Evolutionary conservation across 2,888 invertebrate genomes (phyloP).

Genomic region (Glaucopsyche alexis): DNA sequence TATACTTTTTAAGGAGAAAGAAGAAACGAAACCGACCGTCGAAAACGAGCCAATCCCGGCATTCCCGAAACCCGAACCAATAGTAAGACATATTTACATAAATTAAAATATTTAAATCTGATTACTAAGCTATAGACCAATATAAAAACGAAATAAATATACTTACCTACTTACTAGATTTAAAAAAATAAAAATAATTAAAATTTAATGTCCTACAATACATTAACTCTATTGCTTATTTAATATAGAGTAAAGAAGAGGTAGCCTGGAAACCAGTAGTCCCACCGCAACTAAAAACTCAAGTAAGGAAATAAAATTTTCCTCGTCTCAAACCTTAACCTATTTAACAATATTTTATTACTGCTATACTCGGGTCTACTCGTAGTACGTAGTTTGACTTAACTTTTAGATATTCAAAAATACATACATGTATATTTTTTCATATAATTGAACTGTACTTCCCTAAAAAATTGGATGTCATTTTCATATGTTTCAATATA

Average conservation of each 20-base stretch:
- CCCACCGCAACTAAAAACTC: background rate
- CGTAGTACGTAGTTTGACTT: too few relatives aligned
- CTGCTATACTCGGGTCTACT: background rate
- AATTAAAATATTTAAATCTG: background rate
- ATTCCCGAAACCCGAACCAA: background rate
- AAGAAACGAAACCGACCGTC: slow-evolving; percentile 15
- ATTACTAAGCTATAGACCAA: too few relatives aligned
- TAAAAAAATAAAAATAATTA: background rate
- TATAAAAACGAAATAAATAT: too few relatives aligned
- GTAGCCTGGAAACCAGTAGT: slow-evolving; percentile 9
- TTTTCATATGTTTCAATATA: too few relatives aligned
- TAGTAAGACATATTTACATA: slow-evolving; percentile 2
- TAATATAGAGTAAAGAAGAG: background rate
- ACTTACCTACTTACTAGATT: too few relatives aligned
- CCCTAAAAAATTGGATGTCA: too few relatives aligned
- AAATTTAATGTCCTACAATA: too few relatives aligned
- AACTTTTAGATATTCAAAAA: too few relatives aligned
- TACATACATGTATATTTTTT: too few relatives aligned
- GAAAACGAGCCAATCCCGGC: slow-evolving; percentile 6
- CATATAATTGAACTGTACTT: too few relatives aligned
- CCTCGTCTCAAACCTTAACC: background rate
- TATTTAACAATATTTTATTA: background rate
- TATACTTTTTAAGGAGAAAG: slow-evolving; percentile 19
- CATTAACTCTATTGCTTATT: background rate
- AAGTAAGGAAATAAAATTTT: background rate